A percentile compares a stretch with the other conserved stretches of the same genome.
Conservation (phyloP, 1,140 invertebrate genomes). For the Periplaneta americana region DNA sequence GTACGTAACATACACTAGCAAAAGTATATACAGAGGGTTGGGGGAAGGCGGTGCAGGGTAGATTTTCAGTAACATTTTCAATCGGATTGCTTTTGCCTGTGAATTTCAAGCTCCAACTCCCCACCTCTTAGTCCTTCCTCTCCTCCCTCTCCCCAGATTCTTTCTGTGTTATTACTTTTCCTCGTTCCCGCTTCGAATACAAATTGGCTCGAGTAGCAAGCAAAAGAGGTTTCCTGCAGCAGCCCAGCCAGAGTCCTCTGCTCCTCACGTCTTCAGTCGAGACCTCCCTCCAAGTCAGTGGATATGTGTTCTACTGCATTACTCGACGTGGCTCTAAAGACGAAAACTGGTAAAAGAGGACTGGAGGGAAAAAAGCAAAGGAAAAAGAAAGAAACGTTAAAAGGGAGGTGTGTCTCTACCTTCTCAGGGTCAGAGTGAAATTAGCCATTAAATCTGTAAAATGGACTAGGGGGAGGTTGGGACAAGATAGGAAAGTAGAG, state of each 20-base stretch:
- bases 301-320: background rate
- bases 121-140: background rate
- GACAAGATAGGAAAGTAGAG: background rate
- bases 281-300: background rate
- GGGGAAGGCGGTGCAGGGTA: background rate
- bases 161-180: background rate
- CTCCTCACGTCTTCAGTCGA: background rate
- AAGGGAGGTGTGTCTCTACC: slow-evolving; percentile 15
- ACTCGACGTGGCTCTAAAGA: background rate
- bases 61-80: background rate
- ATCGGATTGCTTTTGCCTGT: background rate
- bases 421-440: slow-evolving; percentile 17
- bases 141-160: background rate
- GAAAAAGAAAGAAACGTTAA: slow-evolving; percentile 5
- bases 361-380: background rate
- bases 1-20: background rate
- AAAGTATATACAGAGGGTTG: no score
- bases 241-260: background rate
- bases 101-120: background rate
- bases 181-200: background rate
- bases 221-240: background rate
- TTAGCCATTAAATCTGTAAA: slow-evolving; percentile 18
- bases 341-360: background rate
- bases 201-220: background rate
- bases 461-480: slow-evolving; percentile 4